Evolutionary conservation across 1,140 invertebrate species (phyloP).

Genomic region (Trachymyrmex septentrionalis): DNA sequence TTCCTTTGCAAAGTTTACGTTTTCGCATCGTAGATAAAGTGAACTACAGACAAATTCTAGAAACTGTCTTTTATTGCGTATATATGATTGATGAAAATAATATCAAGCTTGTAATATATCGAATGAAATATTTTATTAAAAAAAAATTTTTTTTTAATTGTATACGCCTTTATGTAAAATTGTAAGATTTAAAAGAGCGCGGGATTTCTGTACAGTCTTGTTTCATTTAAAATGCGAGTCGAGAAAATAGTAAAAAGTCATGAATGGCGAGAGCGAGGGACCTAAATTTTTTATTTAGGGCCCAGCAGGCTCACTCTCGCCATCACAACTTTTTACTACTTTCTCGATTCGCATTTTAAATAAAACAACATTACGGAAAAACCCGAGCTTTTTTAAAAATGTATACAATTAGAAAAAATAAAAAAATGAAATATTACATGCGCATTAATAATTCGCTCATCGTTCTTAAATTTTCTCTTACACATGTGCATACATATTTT

Average conservation of each 20-base stretch:
- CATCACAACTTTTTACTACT: background rate
- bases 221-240: background rate
- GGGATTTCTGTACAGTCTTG: background rate
- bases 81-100: slow-evolving; percentile 1
- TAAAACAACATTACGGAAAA: background rate
- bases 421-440: background rate
- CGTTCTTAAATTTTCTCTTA: background rate
- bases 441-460: background rate
- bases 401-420: background rate
- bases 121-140: background rate
- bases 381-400: background rate
- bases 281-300: background rate
- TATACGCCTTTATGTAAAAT: background rate
- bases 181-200: background rate
- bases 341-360: background rate
- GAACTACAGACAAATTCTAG: background rate
- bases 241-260: background rate
- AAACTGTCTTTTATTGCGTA: background rate
- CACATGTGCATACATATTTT: background rate
- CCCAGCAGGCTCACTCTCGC: background rate
- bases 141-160: background rate
- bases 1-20: slow-evolving; percentile 26
- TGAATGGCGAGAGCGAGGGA: background rate
- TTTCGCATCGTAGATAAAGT: slow-evolving; percentile 1
- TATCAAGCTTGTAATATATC: background rate